phyloP scores from a whole-genome alignment of 2,797 vertebrate species.

The Coccyzus lansbergi region DNA sequence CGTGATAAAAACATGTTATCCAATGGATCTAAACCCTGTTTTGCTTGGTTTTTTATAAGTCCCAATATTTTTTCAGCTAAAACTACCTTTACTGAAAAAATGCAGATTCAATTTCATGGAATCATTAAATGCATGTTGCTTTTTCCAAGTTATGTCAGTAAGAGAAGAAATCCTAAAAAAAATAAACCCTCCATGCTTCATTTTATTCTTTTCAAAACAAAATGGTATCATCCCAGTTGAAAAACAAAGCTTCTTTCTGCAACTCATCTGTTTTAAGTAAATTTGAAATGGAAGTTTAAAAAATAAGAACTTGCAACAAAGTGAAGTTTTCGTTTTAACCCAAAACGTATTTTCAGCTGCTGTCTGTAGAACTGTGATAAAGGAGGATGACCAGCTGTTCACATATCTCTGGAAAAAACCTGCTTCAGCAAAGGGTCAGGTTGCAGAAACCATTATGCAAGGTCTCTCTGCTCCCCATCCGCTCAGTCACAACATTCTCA shows the following conservation, averaged over 20 bases:
- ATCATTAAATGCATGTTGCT: not conserved
- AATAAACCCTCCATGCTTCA: accelerated
- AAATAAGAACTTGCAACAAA: not conserved
- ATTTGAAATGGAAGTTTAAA: not conserved
- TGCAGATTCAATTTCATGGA: not conserved
- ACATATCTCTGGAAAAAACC: not conserved
- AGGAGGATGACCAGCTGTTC: not conserved
- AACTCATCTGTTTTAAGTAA: not conserved
- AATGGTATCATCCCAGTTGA: not conserved
- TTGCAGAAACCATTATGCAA: not conserved
- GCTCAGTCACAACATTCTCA: accelerated
- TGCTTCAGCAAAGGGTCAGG: accelerated
- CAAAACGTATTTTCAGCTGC: not conserved
- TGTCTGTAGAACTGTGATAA: not conserved
- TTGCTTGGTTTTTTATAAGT: not conserved
- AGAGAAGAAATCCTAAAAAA: not conserved
- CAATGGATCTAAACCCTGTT: not conserved
- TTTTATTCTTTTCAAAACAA: not conserved
- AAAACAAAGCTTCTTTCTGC: not conserved
- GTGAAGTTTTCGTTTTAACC: not conserved
- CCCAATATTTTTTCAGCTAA: not conserved
- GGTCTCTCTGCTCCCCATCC: not conserved
- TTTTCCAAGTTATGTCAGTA: not conserved
- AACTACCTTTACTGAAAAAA: not conserved
- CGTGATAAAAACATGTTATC: not conserved